These are phyloP conservation scores for Doris montereyensis DNA, from an alignment of 2,888 invertebrate genomes.

Conservation along the genomic window DNA sequence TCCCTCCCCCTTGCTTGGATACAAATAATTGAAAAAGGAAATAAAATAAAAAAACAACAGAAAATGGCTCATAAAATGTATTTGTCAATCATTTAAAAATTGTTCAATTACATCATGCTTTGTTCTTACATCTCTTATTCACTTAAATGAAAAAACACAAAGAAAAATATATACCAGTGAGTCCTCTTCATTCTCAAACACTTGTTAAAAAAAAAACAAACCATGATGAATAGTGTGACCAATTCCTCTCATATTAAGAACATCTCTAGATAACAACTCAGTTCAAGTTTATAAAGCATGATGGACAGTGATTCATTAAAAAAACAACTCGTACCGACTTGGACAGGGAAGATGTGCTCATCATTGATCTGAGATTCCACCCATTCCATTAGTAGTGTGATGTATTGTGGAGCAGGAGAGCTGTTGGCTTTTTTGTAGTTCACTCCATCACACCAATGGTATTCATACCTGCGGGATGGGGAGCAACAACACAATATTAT, in stretches of 20 bases:
- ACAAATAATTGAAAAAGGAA: too few relatives aligned
- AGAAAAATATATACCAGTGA: too few relatives aligned
- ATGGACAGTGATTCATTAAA: not conserved
- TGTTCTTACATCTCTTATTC: too few relatives aligned
- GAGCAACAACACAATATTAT: not conserved
- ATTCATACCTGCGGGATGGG: slow-evolving; percentile 79
- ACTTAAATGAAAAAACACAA: too few relatives aligned
- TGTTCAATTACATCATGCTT: too few relatives aligned
- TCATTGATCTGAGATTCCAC: slow-evolving; percentile 91
- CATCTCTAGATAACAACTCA: not conserved
- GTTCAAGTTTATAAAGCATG: too few relatives aligned
- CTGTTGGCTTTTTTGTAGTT: slow-evolving; percentile 81
- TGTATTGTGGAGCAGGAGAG: slow-evolving; percentile 87
- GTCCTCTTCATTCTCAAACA: too few relatives aligned
- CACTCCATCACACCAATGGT: slow-evolving; percentile 90
- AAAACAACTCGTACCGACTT: slow-evolving; percentile 77
- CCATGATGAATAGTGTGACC: not conserved
- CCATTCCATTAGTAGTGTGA: slow-evolving; percentile 91
- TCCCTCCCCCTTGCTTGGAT: too few relatives aligned
- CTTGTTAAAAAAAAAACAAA: not conserved
- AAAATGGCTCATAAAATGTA: too few relatives aligned
- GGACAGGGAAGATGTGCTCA: slow-evolving; percentile 87
- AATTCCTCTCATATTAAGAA: not conserved
- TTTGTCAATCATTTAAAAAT: too few relatives aligned
- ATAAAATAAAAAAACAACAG: too few relatives aligned